A percentile compares a stretch with the other conserved stretches of the same genome.
Conservation (phyloP, 2,113 vertebrate species). For the Carollia perspicillata region DNA sequence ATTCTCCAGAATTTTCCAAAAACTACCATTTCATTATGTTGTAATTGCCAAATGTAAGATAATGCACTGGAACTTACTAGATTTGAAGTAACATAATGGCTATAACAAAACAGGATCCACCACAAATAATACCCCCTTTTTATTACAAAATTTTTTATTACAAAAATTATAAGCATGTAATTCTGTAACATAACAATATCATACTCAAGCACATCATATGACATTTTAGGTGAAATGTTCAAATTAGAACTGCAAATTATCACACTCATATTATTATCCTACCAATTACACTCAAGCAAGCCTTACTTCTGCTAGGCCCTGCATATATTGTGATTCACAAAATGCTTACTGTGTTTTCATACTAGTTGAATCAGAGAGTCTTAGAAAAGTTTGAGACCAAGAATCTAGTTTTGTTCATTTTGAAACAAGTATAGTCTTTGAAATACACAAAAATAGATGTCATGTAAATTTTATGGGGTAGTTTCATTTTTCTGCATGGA, state of each 20-base stretch:
- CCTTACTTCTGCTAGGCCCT: too few relatives aligned
- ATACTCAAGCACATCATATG: too few relatives aligned
- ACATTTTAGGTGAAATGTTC: too few relatives aligned
- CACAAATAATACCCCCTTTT: too few relatives aligned
- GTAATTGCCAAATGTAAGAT: not conserved
- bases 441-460: slow-evolving; percentile 40
- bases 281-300: too few relatives aligned
- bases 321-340: not conserved
- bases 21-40: slow-evolving; percentile 15
- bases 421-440: slow-evolving; percentile 63
- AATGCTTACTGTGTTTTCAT: slow-evolving; percentile 55
- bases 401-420: slow-evolving; percentile 50
- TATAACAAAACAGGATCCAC: not conserved
- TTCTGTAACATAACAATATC: too few relatives aligned
- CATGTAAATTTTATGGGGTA: not conserved
- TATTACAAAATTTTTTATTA: too few relatives aligned
- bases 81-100: slow-evolving; percentile 13
- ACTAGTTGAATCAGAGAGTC: slow-evolving; percentile 54
- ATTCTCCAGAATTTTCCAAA: not conserved
- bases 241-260: too few relatives aligned
- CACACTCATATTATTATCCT: too few relatives aligned
- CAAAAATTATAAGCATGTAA: too few relatives aligned
- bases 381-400: slow-evolving; percentile 45
- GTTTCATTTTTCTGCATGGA: too few relatives aligned
- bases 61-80: not conserved